Evolutionary conservation across 1,140 invertebrate species (phyloP).

Genomic region (Heliothis subflexa): DNA sequence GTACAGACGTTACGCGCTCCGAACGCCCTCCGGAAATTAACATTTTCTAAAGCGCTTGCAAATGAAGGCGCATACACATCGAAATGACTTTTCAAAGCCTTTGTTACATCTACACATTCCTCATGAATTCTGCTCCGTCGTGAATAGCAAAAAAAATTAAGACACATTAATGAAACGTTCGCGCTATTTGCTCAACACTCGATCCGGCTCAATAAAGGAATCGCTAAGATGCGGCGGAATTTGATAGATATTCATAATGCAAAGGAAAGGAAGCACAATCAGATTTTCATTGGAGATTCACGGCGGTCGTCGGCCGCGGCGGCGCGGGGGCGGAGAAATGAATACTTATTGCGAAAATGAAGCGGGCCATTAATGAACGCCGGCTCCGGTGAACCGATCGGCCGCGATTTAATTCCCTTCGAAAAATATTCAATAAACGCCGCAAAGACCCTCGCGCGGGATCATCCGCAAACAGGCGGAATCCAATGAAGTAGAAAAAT

Average conservation of each 20-base stretch:
- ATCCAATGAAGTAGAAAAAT: slow-evolving; percentile 57
- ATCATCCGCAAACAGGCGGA: slow-evolving; percentile 65
- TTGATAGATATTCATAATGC: slow-evolving; percentile 80
- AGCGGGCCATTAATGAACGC: slow-evolving; percentile 79
- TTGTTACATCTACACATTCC: slow-evolving; percentile 56
- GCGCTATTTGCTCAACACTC: slow-evolving; percentile 66
- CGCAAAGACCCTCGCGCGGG: slow-evolving; percentile 62
- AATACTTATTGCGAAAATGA: slow-evolving; percentile 84
- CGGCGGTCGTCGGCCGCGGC: slow-evolving; percentile 52
- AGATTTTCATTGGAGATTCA: slow-evolving; percentile 77
- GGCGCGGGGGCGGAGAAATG: slow-evolving; percentile 68
- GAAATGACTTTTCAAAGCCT: slow-evolving; percentile 60
- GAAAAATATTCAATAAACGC: slow-evolving; percentile 83
- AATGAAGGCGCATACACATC: slow-evolving; percentile 62
- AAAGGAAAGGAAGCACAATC: slow-evolving; percentile 80
- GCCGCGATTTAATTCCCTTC: slow-evolving; percentile 74
- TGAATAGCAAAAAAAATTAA: slow-evolving; percentile 49
- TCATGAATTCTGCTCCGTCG: slow-evolving; percentile 39
- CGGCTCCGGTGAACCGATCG: slow-evolving; percentile 68
- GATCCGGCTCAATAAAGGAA: slow-evolving; percentile 67
- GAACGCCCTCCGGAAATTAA: slow-evolving; percentile 65
- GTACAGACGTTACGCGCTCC: slow-evolving; percentile 41
- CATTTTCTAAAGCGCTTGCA: slow-evolving; percentile 65
- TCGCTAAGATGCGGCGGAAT: slow-evolving; percentile 62
- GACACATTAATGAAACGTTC: slow-evolving; percentile 61